phyloP scores from a whole-genome alignment of 2,113 vertebrate genomes.

The Ceratotherium simum region DNA sequence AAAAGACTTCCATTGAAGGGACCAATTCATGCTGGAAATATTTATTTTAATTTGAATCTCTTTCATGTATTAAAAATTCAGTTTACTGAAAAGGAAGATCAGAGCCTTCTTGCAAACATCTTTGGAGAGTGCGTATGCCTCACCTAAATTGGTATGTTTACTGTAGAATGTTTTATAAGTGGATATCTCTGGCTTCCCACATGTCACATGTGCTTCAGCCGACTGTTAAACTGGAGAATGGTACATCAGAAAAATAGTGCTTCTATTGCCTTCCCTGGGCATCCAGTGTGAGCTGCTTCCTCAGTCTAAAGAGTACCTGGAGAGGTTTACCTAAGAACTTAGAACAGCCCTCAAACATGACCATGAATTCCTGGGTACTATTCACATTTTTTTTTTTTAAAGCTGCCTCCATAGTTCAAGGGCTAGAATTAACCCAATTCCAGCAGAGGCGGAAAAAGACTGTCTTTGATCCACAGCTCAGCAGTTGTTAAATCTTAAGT shows the following conservation, averaged over 20 bases:
- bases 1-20: conserved; percentile 21
- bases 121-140: conserved; percentile 38
- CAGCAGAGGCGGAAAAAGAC: background rate
- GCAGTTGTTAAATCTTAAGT: conserved; percentile 30
- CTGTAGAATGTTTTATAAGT: conserved; percentile 16
- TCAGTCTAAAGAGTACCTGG: conserved; percentile 9
- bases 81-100: background rate
- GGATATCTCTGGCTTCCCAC: background rate
- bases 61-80: conserved; percentile 43
- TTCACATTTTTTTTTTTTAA: background rate
- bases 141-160: background rate
- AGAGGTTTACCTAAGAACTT: conserved; percentile 14
- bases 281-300: background rate
- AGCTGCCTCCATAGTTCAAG: background rate
- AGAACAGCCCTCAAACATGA: background rate
- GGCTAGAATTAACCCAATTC: background rate
- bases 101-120: background rate
- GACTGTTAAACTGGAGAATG: background rate
- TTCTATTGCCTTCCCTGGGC: background rate
- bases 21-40: conserved; percentile 5
- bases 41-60: conserved; percentile 35
- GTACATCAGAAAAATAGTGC: background rate
- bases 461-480: conserved; percentile 28
- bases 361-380: background rate
- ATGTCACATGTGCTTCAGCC: conserved; percentile 25